Base-by-base conservation (phyloP, 2,888 invertebrate genomes). In the Scaptomyza parva region DNA sequence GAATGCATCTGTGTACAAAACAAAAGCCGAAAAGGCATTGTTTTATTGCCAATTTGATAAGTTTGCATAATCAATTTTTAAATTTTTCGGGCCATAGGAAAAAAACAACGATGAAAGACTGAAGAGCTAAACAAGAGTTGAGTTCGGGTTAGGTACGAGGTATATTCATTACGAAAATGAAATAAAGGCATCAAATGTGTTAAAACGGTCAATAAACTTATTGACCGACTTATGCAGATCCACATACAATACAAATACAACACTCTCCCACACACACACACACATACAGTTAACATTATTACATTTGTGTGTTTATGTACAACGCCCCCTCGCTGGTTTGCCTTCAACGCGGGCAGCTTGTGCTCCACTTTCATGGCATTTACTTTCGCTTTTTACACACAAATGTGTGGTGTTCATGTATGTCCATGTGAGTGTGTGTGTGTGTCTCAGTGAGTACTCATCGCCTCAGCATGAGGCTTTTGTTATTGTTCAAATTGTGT, bases 131-230 rank as follows among this genome's bases (percentile, higher is more conserved):
- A 54, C 47, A 30, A 63, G 51, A 64, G 65, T 63, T 17, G 5
- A n/a, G n/a, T 14, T 6, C n/a, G n/a, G n/a, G 35, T 17, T 1
- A 2, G 22, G 2, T 22, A 3, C 5, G 22, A 3, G 2, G 2
- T 26, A 61, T 63, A 67, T 66, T 72, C 45, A 67, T 77, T 75
- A 62, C 65, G 67, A 76, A 76, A 60, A 59, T 67, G 39, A 76
- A 60, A 59, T 69, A 37, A 47, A 69, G 57, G 66, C 67, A 63
- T 69, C 45, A 76, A 76, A 71, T 63, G 60, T 70, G 63, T 54
- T 66, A 70, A 76, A 70, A 65, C 84, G 85, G 86, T 85, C 84
- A 85, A 85, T 86, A 85, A 85, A 85, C 85, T 82, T 84, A 84
- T 82, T 86, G 84, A 80, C 80, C 84, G 84, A 83, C 66, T 76